Evolutionary conservation across 1,140 invertebrate species (phyloP).

Genomic region (Drosophila rhopaloa): DNA sequence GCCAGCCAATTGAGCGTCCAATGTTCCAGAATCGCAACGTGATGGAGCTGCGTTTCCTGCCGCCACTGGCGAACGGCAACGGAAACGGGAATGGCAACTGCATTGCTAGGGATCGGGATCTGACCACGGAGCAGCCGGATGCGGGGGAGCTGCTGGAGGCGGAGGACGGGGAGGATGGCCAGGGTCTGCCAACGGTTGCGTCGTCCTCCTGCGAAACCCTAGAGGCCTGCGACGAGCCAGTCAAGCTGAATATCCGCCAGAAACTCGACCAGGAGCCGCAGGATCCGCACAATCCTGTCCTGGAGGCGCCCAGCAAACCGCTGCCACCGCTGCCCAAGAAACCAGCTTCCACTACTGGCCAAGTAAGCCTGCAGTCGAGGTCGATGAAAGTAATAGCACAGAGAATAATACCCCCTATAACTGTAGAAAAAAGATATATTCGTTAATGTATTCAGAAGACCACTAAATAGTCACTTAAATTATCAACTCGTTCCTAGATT

Average conservation of each 20-base stretch:
- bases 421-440: too few relatives aligned
- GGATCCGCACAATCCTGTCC: constrained; percentile 4
- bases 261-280: constrained; percentile 1
- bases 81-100: constrained; percentile 19
- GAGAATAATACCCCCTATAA: too few relatives aligned
- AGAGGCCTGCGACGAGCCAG: constrained; percentile 67
- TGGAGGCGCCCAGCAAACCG: constrained; percentile 70
- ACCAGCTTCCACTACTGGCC: constrained; percentile 34
- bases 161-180: constrained; percentile 14
- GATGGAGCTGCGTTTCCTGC: constrained; percentile 84
- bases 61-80: constrained; percentile 40
- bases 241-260: constrained; percentile 4
- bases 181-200: constrained; percentile 25
- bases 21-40: constrained; percentile 84
- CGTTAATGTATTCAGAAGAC: too few relatives aligned
- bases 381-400: constrained; percentile 7
- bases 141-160: constrained; percentile 1
- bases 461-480: not conserved
- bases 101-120: constrained; percentile 14
- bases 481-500: not conserved
- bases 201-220: constrained; percentile 81
- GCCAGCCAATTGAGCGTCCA: constrained; percentile 66
- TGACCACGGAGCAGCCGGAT: constrained; percentile 12
- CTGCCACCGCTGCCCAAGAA: constrained; percentile 73
- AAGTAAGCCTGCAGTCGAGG: constrained; percentile 39